Base-by-base conservation (phyloP, 2,113 vertebrate species). In the Talpa occidentalis region DNA sequence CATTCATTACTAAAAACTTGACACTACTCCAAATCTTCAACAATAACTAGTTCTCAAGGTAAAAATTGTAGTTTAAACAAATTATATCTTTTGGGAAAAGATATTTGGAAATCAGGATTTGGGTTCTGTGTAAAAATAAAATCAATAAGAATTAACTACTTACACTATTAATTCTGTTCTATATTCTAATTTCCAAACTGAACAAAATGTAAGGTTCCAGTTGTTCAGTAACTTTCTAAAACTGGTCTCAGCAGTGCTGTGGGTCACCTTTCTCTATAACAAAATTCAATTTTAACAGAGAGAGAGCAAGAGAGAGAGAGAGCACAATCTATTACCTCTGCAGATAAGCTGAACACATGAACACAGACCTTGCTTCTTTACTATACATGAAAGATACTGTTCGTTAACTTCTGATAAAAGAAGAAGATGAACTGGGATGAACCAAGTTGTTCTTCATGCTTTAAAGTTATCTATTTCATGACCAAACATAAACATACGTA, bases 401-500 rank as follows among this genome's bases (percentile, higher is more conserved):
- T 93, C 82, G 21, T 22, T 88, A 47, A 85, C 3, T 32, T 77
- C 56, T 74, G 56, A 4, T 64, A 16, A 74, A 64, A 32, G 28
- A n/a, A 56, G 40, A 72, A 62, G 47, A 42, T 73, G 5, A 9
- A 7, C 1, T 49, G 42, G 11, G 24, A 16, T 30, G 62, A 62
- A 26, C 49, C 66, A 84, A 52, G 26, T 67, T 91, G 35, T 0
- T 22, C 17, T 44, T 67, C n/a, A 32, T 72, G 21, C 60, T 62
- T 85, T 69, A 32, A 76, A 28, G 70, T 21, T 52, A 66, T 5
- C 5, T 83, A 12, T 70, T 78, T 88, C 52, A 70, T 82, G 12
- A 88, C 60, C 17, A 78, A 95, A 67, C 21, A 86, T 11, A 78
- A 95, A 67, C 80, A 83, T 76, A 77, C 11, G 3, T n/a, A 62